A percentile compares a stretch with the other conserved stretches of the same genome.
Evolutionary conservation across 2,113 vertebrate species (phyloP).

Genomic region (Vulpes vulpes): DNA sequence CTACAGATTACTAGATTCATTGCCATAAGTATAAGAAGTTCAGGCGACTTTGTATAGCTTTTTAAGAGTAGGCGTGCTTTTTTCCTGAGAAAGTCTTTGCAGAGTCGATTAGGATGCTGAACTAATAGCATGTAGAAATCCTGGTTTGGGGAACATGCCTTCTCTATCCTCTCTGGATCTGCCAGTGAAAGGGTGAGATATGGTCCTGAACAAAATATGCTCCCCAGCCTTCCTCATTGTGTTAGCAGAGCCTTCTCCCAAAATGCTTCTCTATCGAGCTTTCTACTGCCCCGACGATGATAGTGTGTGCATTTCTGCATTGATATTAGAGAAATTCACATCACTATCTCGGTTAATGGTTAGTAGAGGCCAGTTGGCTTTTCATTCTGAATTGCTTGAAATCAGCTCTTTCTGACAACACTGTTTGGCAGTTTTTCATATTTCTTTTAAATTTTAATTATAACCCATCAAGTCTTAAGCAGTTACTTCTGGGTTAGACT

Average conservation of each 20-base stretch:
- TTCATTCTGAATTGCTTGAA: conserved; percentile 81
- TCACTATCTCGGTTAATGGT: conserved; percentile 76
- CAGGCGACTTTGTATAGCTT: not conserved
- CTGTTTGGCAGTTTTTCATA: conserved; percentile 81
- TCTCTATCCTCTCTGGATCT: not conserved
- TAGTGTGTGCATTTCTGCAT: conserved; percentile 31
- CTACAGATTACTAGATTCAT: not conserved
- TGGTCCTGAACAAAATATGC: not conserved
- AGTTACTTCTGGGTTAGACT: conserved; percentile 84
- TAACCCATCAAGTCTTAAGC: conserved; percentile 86
- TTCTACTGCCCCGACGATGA: not conserved
- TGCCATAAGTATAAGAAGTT: not conserved
- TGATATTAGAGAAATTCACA: conserved; percentile 50
- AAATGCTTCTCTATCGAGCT: not conserved
- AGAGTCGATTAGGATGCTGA: not conserved
- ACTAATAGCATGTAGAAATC: not conserved
- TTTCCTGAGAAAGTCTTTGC: not conserved
- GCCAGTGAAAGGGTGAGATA: not conserved
- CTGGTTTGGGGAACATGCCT: not conserved
- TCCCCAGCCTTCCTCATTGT: not conserved
- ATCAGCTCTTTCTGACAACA: conserved; percentile 73
- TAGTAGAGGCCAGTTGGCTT: conserved; percentile 69
- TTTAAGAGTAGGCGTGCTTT: not conserved
- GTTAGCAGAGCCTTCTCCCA: not conserved
- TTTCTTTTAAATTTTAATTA: conserved; percentile 89